A percentile compares a stretch with the other conserved stretches of the same genome.
These are phyloP conservation scores for Serinus canaria DNA, from an alignment of 2,113 vertebrate species.

Conservation along the genomic window DNA sequence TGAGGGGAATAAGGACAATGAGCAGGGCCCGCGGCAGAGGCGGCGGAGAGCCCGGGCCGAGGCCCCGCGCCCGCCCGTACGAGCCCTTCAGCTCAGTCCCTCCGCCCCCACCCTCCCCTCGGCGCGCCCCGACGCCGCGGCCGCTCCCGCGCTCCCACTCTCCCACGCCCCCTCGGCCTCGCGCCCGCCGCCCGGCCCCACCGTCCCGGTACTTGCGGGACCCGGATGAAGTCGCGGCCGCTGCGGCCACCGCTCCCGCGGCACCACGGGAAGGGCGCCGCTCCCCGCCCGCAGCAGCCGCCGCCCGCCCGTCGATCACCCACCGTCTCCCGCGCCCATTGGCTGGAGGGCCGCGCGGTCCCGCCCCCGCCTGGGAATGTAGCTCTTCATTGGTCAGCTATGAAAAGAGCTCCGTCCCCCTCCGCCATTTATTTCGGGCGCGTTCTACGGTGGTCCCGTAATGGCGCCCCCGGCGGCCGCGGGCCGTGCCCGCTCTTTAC, in stretches of 20 bases:
- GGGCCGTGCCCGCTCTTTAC: not conserved
- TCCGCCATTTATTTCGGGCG: not conserved
- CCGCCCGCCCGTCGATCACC: not conserved
- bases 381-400: not conserved
- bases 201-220: not conserved
- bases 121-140: not conserved
- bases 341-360: rapidly evolving
- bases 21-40: not conserved
- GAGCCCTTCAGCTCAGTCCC: not conserved
- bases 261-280: not conserved
- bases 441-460: not conserved
- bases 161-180: no score
- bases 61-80: not conserved
- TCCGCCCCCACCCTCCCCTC: not conserved
- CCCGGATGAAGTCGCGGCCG: not conserved
- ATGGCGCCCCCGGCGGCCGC: not conserved
- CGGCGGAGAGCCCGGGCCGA: not conserved
- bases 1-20: not conserved
- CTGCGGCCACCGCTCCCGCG: not conserved
- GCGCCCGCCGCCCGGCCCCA: not conserved
- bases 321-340: not conserved
- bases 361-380: rapidly evolving
- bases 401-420: no score
- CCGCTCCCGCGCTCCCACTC: not conserved
- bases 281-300: not conserved